Evolutionary conservation across 64 coral and sea anemone species (phyloP).

Genomic region (Montipora foliosa): DNA sequence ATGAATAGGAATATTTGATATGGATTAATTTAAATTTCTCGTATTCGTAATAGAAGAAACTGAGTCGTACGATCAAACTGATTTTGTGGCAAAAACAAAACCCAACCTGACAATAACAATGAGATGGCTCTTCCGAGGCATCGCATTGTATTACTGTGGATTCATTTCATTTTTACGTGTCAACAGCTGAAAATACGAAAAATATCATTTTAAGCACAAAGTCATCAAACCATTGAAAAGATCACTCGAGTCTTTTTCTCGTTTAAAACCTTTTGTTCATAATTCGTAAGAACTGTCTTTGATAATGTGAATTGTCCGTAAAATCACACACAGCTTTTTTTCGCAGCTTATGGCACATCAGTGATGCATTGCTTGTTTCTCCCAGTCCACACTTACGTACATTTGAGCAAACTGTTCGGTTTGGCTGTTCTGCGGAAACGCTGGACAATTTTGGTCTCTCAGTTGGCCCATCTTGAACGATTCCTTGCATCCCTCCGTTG

Average conservation of each 20-base stretch:
- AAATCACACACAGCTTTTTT: slow-evolving; percentile 88
- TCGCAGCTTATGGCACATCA: slow-evolving; percentile 57
- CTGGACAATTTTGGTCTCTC: not conserved
- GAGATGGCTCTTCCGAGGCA: too few relatives aligned
- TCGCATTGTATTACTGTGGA: too few relatives aligned
- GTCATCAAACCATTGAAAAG: not conserved
- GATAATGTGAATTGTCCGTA: slow-evolving; percentile 82
- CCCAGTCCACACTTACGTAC: slow-evolving; percentile 20
- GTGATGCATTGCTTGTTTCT: not conserved
- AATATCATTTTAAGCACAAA: not conserved
- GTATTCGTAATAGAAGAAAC: too few relatives aligned
- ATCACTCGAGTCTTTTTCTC: not conserved
- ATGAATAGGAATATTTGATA: too few relatives aligned
- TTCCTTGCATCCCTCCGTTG: not conserved
- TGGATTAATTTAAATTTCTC: too few relatives aligned
- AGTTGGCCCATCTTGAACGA: not conserved
- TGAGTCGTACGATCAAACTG: too few relatives aligned
- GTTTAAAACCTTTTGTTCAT: slow-evolving; percentile 83
- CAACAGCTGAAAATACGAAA: too few relatives aligned
- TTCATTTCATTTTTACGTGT: too few relatives aligned
- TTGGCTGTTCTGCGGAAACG: not conserved
- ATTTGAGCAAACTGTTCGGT: not conserved
- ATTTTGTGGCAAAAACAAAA: too few relatives aligned
- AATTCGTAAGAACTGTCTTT: slow-evolving; percentile 88
- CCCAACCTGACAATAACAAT: too few relatives aligned